A percentile compares a stretch with the other conserved stretches of the same genome.
phyloP scores from a whole-genome alignment of 2,113 vertebrate species.

The Prunella himalayana region DNA sequence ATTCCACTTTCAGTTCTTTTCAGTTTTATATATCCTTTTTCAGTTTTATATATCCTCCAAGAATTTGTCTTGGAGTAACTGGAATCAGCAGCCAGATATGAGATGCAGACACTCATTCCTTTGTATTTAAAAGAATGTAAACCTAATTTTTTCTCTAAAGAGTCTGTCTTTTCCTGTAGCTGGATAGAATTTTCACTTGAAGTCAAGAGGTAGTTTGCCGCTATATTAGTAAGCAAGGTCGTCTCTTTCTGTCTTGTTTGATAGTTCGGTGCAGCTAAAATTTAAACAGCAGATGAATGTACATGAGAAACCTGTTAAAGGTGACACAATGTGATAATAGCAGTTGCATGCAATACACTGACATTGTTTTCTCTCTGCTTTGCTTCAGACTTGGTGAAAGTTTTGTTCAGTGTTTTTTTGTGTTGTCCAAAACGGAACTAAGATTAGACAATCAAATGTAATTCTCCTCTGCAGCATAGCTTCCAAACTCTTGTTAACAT shows the following conservation, averaged over 20 bases:
- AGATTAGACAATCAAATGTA: background rate
- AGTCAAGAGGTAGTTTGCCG: background rate
- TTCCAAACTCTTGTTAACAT: background rate
- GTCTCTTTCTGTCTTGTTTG: background rate
- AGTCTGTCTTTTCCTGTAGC: background rate
- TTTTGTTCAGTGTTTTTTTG: background rate
- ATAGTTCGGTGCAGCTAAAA: background rate
- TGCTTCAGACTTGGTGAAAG: background rate
- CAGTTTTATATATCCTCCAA: background rate
- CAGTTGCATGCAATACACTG: background rate
- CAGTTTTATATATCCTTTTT: background rate
- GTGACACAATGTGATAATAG: background rate
- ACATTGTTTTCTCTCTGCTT: background rate
- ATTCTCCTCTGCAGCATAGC: background rate
- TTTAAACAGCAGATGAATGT: background rate
- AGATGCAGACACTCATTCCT: background rate
- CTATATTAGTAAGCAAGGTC: background rate
- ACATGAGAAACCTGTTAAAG: background rate
- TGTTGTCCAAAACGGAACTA: background rate
- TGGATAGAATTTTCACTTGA: background rate
- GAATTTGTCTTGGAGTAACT: background rate
- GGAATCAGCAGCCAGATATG: background rate
- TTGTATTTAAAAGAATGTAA: background rate
- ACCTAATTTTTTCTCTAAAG: background rate
- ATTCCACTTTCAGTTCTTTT: background rate